Evolutionary conservation across 2,888 invertebrate genomes (phyloP), one percentile per base, ranked within the genome.

Genomic region (Toxonevra muliebris): DNA sequence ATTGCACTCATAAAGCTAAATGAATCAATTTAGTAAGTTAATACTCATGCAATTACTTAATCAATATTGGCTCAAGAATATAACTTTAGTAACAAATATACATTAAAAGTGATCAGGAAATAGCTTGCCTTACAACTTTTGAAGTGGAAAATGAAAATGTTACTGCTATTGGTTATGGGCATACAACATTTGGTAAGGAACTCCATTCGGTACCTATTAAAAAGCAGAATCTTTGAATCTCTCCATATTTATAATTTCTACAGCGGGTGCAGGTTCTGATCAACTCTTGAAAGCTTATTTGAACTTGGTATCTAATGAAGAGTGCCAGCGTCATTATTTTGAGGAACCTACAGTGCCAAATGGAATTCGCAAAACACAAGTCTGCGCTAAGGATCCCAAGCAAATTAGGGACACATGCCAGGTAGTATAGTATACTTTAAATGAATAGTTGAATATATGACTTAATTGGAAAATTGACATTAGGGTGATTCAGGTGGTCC

Each of bases 101-200:
- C 15, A 8, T n/a, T 30, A 41, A 12, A 30, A 68, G 68, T 1
- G 17, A 54, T 13, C 52, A 58, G 7, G 7, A 8, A 17, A 30
- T 43, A 7, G 88, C 88, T 1, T 90, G 90, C 76, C 80, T 89
- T 78, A 78, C 76, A 2, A 77, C 75, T 57, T 42, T 42, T 1
- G 59, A 77, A 40, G 69, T 86, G 57, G 70, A 78, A 10, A 77
- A 76, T 48, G 72, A 74, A 2, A 81, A 82, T 70, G 86, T 87
- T 0, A 86, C 88, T 0, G 90, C 90, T 19, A 87, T 87, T 55
- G 91, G 90, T 41, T 90, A 89, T 86, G 91, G 91, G 8, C 86
- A 85, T 77, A 85, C 85, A 1, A 77, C 79, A 65, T 87, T 85
- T 67, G 85, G 75, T 75, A 19, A 9, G 2, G n/a, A 45, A 12